Base-by-base conservation (phyloP, 2,113 vertebrate species). In the Hipposideros armiger region DNA sequence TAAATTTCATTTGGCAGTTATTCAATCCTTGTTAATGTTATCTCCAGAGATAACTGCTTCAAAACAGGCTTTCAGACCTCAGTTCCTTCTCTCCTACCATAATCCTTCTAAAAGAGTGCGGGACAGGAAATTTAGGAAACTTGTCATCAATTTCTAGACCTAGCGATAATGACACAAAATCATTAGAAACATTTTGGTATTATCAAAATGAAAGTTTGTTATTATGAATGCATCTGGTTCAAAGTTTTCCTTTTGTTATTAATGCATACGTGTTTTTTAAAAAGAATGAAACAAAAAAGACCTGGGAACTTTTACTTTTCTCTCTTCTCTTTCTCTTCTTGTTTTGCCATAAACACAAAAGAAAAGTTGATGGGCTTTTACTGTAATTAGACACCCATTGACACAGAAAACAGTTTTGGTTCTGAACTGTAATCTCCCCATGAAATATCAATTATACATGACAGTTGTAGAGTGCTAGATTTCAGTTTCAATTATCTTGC, bases 1-100 rank as follows among this genome's bases (percentile, higher is more conserved):
- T 47, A 96, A 95, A 90, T 73, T 97, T 96, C 88, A 95, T 94
- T 89, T 96, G 97, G 95, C 97, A 96, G 93, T 95, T 97, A 92
- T 94, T 95, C 96, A 95, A 90, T 94, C 94, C 96, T 95, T 69
- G 78, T 84, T 91, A 96, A 95, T 69, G 90, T 67, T 90, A 96
- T 96, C 97, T 95, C 93, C 91, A 80, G 94, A 91, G 97, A 97
- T 96, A 87, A 92, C 82, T 52, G 91, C 73, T 95, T 96, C 95
- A 80, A 91, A 97, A 96, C 91, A 95, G 76, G 96, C 82, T 94
- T 95, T 95, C 69, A 92, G 88, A 84, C 93, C 87, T 4, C 32
- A 50, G 80, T 76, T 92, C 72, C 69, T 92, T 92, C 70, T 78
- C 52, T 52, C 26, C 60, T 77, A 94, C 96, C 96, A 96, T 88